Evolutionary conservation across 2,797 vertebrate species (phyloP).

Genomic region (Caiman crocodilus): DNA sequence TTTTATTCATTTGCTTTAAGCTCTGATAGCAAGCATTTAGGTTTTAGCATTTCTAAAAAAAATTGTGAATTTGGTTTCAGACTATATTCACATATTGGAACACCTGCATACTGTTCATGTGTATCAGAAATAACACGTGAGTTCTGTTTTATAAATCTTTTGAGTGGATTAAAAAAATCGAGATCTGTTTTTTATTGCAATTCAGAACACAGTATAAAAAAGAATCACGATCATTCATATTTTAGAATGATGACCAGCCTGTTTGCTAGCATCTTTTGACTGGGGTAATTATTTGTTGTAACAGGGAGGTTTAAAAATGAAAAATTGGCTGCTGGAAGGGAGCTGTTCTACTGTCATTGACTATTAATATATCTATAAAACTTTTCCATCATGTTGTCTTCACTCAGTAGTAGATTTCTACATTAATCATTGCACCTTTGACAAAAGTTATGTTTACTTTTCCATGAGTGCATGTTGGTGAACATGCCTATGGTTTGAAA

Average conservation of each 20-base stretch:
- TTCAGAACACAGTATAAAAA: not conserved
- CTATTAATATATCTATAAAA: slow-evolving; percentile 11
- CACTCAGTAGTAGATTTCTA: slow-evolving; percentile 50
- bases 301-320: slow-evolving; percentile 1
- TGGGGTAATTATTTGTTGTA: slow-evolving; percentile 17
- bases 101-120: not conserved
- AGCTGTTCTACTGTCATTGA: not conserved
- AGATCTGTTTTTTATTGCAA: not conserved
- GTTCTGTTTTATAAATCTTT: not conserved
- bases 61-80: not conserved
- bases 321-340: not conserved
- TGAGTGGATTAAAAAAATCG: not conserved
- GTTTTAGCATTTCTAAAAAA: not conserved
- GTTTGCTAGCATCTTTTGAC: slow-evolving; percentile 5
- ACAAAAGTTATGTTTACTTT: slow-evolving; percentile 48
- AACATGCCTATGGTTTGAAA: not conserved
- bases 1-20: slow-evolving; percentile 1
- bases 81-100: not conserved
- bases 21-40: not conserved
- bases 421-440: slow-evolving; percentile 46
- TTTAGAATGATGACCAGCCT: not conserved
- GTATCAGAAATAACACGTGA: not conserved
- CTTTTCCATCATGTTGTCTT: slow-evolving; percentile 6
- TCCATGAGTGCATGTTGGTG: slow-evolving; percentile 25
- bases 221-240: not conserved